phyloP scores from a whole-genome alignment of 1,140 invertebrate genomes.

The Micrasema longulum region DNA sequence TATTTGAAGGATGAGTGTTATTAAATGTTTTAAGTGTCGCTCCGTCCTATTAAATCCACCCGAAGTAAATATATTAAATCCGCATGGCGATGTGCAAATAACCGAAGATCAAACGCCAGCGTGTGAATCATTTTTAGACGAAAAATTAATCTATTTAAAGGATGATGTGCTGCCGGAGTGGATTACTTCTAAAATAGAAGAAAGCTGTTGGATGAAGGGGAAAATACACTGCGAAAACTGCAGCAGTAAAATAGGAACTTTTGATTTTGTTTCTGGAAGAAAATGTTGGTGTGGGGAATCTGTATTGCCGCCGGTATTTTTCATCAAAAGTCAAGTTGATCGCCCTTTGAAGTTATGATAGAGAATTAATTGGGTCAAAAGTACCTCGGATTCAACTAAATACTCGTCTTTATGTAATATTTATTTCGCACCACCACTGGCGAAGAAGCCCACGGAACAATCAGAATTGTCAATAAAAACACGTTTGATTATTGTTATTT shows the following conservation, averaged over 20 bases:
- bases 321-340: slow-evolving; percentile 71
- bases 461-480: no score
- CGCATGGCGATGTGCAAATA: slow-evolving; percentile 43
- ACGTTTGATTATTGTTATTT: no score
- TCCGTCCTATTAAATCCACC: slow-evolving; percentile 58
- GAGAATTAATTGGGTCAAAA: not conserved
- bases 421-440: no score
- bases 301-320: slow-evolving; percentile 68
- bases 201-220: slow-evolving; percentile 71
- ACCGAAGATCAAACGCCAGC: slow-evolving; percentile 55
- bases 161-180: slow-evolving; percentile 65
- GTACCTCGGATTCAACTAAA: no score
- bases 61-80: slow-evolving; percentile 53
- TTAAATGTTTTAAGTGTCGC: slow-evolving; percentile 59
- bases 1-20: slow-evolving; percentile 35
- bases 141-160: slow-evolving; percentile 60
- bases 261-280: slow-evolving; percentile 72
- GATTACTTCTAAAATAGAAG: slow-evolving; percentile 62
- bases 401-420: no score
- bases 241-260: slow-evolving; percentile 70
- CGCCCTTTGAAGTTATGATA: slow-evolving; percentile 47
- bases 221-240: slow-evolving; percentile 73
- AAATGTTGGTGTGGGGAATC: slow-evolving; percentile 69
- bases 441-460: no score
- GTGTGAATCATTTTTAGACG: slow-evolving; percentile 48